Conservation (phyloP, 2,888 invertebrate genomes). For the Thyatira batis region DNA sequence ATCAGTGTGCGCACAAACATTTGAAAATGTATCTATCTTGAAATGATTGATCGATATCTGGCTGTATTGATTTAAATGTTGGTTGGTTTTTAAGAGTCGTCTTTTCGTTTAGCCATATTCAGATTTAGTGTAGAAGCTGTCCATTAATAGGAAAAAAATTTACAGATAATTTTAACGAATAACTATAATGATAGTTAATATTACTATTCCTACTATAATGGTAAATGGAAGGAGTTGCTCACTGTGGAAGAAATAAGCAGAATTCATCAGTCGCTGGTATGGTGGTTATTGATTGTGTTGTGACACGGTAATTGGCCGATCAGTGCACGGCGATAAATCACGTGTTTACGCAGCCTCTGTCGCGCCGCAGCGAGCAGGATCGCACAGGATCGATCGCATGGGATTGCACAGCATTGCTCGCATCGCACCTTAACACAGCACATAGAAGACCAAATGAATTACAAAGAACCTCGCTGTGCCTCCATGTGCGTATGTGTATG, state of each 20-base stretch:
- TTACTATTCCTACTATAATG: conserved; percentile 17
- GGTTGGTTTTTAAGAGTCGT: background rate
- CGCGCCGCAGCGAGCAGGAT: conserved; percentile 1
- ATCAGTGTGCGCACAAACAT: conserved; percentile 7
- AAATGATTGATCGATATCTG: conserved; percentile 23
- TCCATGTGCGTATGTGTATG: background rate
- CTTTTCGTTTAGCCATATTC: too few species aligned
- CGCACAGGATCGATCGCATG: background rate
- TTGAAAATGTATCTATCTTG: conserved; percentile 4
- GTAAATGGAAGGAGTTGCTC: conserved; percentile 16
- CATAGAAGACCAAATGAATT: background rate
- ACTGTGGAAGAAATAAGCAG: conserved; percentile 43
- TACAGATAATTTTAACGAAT: conserved; percentile 19
- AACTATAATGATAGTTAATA: conserved; percentile 13
- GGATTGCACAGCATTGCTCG: background rate
- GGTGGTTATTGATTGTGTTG: conserved; percentile 73
- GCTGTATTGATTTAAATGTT: background rate
- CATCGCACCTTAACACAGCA: background rate
- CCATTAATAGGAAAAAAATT: too few species aligned
- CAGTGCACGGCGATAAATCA: conserved; percentile 65
- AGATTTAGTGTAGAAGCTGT: too few species aligned
- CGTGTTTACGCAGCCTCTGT: conserved; percentile 14
- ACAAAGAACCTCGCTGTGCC: background rate
- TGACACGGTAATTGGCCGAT: conserved; percentile 66
- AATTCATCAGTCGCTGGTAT: conserved; percentile 54